Percentiles rank a stretch among this genome's conserved stretches.
Evolutionary conservation across 1,140 invertebrate genomes (phyloP).

Genomic region (Saccostrea cuccullata): DNA sequence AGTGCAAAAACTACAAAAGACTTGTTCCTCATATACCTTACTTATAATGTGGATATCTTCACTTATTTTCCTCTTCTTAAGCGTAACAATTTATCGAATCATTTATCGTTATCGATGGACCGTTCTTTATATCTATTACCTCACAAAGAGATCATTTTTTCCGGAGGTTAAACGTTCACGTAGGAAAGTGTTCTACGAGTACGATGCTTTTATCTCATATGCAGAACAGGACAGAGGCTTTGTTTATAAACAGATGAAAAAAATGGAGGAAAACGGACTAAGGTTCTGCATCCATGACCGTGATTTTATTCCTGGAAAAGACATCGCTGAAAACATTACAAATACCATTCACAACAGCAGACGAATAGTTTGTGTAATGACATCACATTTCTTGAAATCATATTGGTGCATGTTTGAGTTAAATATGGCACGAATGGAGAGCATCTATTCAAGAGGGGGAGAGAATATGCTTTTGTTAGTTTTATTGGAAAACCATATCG

Average conservation of each 20-base stretch:
- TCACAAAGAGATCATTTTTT: background rate
- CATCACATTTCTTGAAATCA: conserved; percentile 82
- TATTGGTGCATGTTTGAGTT: conserved; percentile 84
- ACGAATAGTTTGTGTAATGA: conserved; percentile 83
- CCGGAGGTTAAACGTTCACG: background rate
- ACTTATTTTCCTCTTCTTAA: background rate
- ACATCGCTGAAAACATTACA: conserved; percentile 83
- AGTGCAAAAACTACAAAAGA: background rate
- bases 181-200: conserved; percentile 42
- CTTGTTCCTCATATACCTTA: conserved; percentile 33
- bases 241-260: conserved; percentile 29
- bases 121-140: conserved; percentile 43
- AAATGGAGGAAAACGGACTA: conserved; percentile 22
- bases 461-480: conserved; percentile 31
- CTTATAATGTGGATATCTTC: conserved; percentile 16
- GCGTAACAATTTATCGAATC: background rate
- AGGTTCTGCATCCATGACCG: conserved; percentile 90
- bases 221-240: conserved; percentile 24
- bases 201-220: conserved; percentile 45
- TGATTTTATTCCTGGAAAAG: conserved; percentile 90
- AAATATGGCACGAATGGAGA: conserved; percentile 75
- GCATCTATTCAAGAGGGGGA: conserved; percentile 39
- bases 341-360: conserved; percentile 82
- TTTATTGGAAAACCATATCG: background rate
- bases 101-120: conserved; percentile 47